Base-by-base conservation (phyloP, 2,888 invertebrate species). In the Stomorhina lunata region DNA sequence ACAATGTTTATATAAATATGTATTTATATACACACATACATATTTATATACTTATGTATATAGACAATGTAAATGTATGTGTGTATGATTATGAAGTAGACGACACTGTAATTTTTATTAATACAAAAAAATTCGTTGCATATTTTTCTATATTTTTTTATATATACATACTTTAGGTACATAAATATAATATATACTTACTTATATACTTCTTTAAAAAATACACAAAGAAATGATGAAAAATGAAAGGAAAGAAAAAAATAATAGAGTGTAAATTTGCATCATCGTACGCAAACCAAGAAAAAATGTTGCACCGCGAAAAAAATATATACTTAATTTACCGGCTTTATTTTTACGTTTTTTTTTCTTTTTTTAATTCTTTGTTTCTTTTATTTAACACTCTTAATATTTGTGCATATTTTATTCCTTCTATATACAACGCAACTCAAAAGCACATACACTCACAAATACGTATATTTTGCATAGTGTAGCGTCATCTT, bases 331-430 rank as follows among this genome's bases (percentile, higher is more conserved):
- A n/a, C n/a, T n/a, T n/a, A 50, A 61, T 59, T 79, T 45, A 63
- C 63, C 65, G 53, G 65, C 63, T 63, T 79, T 66, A 20, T 68
- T 80, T 71, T 55, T 32, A 12, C 53, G 50, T 68, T 57, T 53
- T 50, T 45, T 17, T 55, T 53, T 48, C 29, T 71, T 63, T 79
- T 20, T 75, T 75, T 12, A 61, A 43, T 73, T 82, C 50, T 69
- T 48, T 73, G 57, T 71, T 77, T 72, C 34, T 78, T 40, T 71
- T 63, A 57, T 61, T 69, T 55, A 71, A 71, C 69, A 79, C 71
- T 65, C 63, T 78, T 73, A 75, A 71, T 71, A 82, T 83, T 76
- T 76, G 65, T 83, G 75, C 79, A 79, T 76, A 83, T 83, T 83
- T 80, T 69, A 65, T 65, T 61, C 45, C 32, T 15, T 50, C 45